Percentiles rank a stretch among this genome's conserved stretches.
Conservation (phyloP, 1,140 invertebrate genomes). For the Stegodyphus mimosarum region DNA sequence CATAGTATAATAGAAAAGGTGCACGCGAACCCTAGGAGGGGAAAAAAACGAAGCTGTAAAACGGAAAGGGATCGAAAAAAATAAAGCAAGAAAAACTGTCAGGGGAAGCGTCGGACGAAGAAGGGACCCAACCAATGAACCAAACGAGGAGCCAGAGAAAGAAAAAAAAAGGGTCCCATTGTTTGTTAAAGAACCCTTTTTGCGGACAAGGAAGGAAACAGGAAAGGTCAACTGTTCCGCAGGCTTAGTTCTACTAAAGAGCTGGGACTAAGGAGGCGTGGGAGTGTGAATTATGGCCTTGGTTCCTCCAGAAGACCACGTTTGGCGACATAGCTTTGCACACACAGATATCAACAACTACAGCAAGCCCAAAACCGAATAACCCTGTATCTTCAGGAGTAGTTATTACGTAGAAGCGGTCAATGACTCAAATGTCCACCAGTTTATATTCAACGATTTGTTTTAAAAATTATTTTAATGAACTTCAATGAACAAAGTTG, state of each 20-base stretch:
- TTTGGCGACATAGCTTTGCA: too few relatives aligned
- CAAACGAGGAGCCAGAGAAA: background rate
- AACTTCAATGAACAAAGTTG: too few relatives aligned
- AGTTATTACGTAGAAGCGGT: too few relatives aligned
- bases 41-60: background rate
- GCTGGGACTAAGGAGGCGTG: constrained; percentile 28
- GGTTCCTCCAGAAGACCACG: too few relatives aligned
- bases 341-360: too few relatives aligned
- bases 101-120: background rate
- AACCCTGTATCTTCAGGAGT: too few relatives aligned
- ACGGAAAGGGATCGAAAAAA: background rate
- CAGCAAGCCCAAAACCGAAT: too few relatives aligned
- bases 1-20: background rate
- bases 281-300: constrained; percentile 41
- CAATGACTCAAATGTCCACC: too few relatives aligned
- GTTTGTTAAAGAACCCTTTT: constrained; percentile 35
- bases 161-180: constrained; percentile 18
- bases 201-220: constrained; percentile 26
- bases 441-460: too few relatives aligned
- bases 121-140: background rate
- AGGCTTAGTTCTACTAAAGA: constrained; percentile 31
- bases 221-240: constrained; percentile 56
- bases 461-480: too few relatives aligned
- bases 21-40: background rate
- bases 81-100: too few relatives aligned